Evolutionary conservation across 2,113 vertebrate species (phyloP).

Genomic region (Haemorhous mexicanus): DNA sequence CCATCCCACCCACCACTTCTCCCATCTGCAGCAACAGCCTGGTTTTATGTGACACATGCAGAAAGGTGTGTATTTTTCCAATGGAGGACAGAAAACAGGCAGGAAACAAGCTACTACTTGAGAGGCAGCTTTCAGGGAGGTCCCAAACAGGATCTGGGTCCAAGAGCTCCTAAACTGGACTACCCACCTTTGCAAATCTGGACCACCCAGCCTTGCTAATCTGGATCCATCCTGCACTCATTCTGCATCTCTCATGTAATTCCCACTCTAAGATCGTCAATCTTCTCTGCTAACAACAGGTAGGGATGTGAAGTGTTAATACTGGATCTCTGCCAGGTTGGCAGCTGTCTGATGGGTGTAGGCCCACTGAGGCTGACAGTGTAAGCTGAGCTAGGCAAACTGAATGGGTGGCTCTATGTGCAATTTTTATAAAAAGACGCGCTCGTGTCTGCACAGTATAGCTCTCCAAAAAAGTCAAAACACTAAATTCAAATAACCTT

Average conservation of each 20-base stretch:
- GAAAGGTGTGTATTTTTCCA: background rate
- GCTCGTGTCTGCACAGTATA: background rate
- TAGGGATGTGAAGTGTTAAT: background rate
- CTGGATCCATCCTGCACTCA: background rate
- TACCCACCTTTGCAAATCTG: background rate
- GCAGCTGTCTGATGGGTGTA: background rate
- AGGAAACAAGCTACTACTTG: background rate
- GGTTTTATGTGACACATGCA: background rate
- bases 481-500: background rate
- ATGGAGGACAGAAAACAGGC: background rate
- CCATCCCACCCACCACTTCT: background rate
- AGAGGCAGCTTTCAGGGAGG: background rate
- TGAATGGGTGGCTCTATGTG: background rate
- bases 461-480: background rate
- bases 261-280: background rate
- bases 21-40: background rate
- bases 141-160: background rate
- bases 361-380: background rate
- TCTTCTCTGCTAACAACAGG: background rate
- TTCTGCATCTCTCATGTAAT: background rate
- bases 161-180: background rate
- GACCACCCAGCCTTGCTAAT: background rate
- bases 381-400: background rate
- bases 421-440: background rate
- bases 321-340: background rate